Evolutionary conservation across 2,797 vertebrate genomes (phyloP).

Genomic region (Coluber constrictor): DNA sequence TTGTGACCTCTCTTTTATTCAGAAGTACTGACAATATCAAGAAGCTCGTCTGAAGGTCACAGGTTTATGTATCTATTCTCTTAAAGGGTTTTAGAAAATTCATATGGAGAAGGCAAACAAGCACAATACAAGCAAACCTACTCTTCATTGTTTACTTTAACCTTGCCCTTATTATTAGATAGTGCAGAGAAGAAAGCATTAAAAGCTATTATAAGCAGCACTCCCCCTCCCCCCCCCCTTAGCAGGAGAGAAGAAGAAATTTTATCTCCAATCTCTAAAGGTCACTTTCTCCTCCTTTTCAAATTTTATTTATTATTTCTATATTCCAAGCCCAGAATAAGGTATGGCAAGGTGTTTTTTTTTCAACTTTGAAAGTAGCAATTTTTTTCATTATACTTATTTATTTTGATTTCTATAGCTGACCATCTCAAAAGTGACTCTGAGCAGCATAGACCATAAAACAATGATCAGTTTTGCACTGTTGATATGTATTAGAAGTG

Average conservation of each 20-base stretch:
- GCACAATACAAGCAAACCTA: slow-evolving; percentile 78
- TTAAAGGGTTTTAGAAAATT: slow-evolving; percentile 80
- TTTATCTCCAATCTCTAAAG: slow-evolving; percentile 76
- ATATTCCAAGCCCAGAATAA: slow-evolving; percentile 76
- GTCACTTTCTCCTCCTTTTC: slow-evolving; percentile 78
- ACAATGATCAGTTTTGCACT: slow-evolving; percentile 64
- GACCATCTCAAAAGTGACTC: background rate
- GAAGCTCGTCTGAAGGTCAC: slow-evolving; percentile 82
- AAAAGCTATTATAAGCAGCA: slow-evolving; percentile 74
- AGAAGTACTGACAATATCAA: slow-evolving; percentile 78
- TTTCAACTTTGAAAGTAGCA: slow-evolving; percentile 70
- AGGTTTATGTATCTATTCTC: slow-evolving; percentile 81
- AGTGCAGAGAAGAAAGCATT: slow-evolving; percentile 74
- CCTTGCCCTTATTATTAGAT: slow-evolving; percentile 79
- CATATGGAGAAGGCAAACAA: slow-evolving; percentile 76
- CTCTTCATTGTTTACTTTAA: slow-evolving; percentile 80
- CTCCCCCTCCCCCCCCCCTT: background rate
- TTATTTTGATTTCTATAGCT: slow-evolving; percentile 31
- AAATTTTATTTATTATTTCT: slow-evolving; percentile 77
- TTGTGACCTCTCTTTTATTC: slow-evolving; percentile 75
- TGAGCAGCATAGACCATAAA: background rate
- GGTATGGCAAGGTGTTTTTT: slow-evolving; percentile 69
- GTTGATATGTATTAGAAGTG: slow-evolving; percentile 74
- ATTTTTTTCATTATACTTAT: slow-evolving; percentile 74
- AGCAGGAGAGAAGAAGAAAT: slow-evolving; percentile 72